phyloP scores from a whole-genome alignment of 1,140 invertebrate genomes.

The Tetramorium parvispinum region DNA sequence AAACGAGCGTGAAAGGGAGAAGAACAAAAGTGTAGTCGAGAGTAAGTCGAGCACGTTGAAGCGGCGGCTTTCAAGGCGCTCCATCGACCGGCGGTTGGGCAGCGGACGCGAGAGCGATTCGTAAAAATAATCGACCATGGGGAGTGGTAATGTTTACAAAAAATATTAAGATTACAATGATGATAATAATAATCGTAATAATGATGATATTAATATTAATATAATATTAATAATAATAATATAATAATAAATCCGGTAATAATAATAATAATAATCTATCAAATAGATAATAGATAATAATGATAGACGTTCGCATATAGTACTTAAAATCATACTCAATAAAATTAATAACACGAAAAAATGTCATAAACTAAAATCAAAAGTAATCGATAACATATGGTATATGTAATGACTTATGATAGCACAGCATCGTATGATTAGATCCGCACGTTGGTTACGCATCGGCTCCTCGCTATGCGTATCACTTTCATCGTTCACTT shows the following conservation, averaged over 20 bases:
- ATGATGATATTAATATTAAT: constrained; percentile 75
- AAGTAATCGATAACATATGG: constrained; percentile 84
- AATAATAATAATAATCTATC: constrained; percentile 76
- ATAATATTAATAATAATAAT: constrained; percentile 74
- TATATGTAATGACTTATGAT: constrained; percentile 84
- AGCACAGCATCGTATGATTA: constrained; percentile 85
- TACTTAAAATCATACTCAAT: constrained; percentile 82
- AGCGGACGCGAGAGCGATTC: constrained; percentile 80
- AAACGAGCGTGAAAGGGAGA: constrained; percentile 69
- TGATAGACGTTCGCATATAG: constrained; percentile 72
- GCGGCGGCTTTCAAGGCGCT: constrained; percentile 55
- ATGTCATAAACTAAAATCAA: constrained; percentile 85
- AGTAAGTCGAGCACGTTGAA: constrained; percentile 42
- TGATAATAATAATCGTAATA: constrained; percentile 76
- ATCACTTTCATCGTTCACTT: constrained; percentile 45
- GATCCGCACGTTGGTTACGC: constrained; percentile 73
- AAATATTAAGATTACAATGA: constrained; percentile 78
- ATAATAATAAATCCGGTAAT: constrained; percentile 69
- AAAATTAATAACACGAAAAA: constrained; percentile 86
- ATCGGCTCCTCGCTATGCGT: constrained; percentile 15
- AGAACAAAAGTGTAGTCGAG: constrained; percentile 64
- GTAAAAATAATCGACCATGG: constrained; percentile 77
- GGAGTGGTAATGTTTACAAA: constrained; percentile 75
- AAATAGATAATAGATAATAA: constrained; percentile 64
- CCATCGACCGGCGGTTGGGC: constrained; percentile 69